Evolutionary conservation across 2,797 vertebrate genomes (phyloP), one percentile per base, ranked within the genome.

Genomic region (Scomberomorus guttatus): DNA sequence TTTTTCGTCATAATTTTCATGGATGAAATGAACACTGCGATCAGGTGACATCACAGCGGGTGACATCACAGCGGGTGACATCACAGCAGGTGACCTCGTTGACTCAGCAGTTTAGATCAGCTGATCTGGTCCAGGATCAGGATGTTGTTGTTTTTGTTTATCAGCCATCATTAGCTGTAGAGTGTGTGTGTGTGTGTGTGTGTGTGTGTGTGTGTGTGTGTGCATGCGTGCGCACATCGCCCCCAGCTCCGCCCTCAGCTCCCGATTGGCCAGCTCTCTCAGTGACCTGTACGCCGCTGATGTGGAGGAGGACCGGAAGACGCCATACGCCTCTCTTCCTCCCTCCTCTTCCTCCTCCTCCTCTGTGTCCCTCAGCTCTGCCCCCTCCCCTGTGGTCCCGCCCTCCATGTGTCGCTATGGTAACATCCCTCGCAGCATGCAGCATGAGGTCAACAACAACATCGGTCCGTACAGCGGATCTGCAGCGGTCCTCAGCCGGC

Each of bases 211-310:
- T 4, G 27, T 29, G 29, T 65, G 9, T 59, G 12, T 15, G 42
- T 59, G 52, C 46, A 46, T 59, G 29, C 37, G 63, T 67, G 46
- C 44, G 85, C 65, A 13, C 12, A n/a, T 44, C 34, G 86, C 39
- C 39, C 39, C 12, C 93, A 97, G 96, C 93, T 78, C 95, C 89
- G 95, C 95, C 89, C 94, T 97, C 89, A 96, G 95, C 96, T 96
- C 97, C 72, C 95, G 97, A 87, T 95, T 98, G 95, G 96, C 97
- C 95, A 96, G 93, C 94, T 99, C 98, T 72, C 96, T 99, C 89
- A 95, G 96, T 81, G 97, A 98, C 95, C 94, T 99, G 88, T 97
- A 96, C 17, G 90, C 90, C 37, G 91, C 91, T 29, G 85, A 95
- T 14, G 86, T 95, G 50, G 96, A 96, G 72, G 89, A 94, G 59